These are phyloP conservation scores for Rhinogobius similis DNA, from an alignment of 2,113 vertebrate species.

Conservation along the genomic window DNA sequence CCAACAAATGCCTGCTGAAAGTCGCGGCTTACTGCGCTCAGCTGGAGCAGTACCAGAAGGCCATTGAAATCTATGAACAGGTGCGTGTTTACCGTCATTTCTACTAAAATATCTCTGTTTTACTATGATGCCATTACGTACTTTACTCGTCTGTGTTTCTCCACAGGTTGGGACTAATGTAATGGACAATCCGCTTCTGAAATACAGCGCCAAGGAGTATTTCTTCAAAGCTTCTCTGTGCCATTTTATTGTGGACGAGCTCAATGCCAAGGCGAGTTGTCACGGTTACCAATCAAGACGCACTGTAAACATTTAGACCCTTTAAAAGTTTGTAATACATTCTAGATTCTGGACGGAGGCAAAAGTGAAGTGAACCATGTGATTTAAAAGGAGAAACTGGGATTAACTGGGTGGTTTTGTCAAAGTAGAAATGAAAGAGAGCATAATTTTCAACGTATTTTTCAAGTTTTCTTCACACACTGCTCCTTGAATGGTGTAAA, in stretches of 20 bases:
- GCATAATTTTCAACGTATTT: too few relatives aligned
- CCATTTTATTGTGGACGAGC: slow-evolving; percentile 96
- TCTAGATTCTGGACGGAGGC: too few relatives aligned
- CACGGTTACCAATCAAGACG: neutral
- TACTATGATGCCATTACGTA: neutral
- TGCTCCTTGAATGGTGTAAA: too few relatives aligned
- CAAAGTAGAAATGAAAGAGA: too few relatives aligned
- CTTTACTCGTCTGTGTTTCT: neutral
- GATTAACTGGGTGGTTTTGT: too few relatives aligned
- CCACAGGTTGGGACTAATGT: slow-evolving; percentile 90
- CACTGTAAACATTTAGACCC: too few relatives aligned
- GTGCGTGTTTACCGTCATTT: slow-evolving; percentile 59
- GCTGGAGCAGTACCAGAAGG: slow-evolving; percentile 96
- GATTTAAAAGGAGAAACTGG: too few relatives aligned
- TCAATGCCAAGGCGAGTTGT: slow-evolving; percentile 90
- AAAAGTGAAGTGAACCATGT: too few relatives aligned
- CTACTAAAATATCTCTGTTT: neutral
- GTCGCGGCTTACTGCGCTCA: slow-evolving; percentile 93
- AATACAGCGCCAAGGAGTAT: slow-evolving; percentile 98
- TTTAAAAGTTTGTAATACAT: too few relatives aligned
- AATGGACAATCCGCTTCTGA: slow-evolving; percentile 96
- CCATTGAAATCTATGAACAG: slow-evolving; percentile 98
- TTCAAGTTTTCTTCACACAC: too few relatives aligned
- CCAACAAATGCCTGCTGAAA: slow-evolving; percentile 98
- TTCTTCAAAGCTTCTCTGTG: slow-evolving; percentile 98